Conservation (phyloP, 2,113 vertebrate genomes). For the Vulpes vulpes region DNA sequence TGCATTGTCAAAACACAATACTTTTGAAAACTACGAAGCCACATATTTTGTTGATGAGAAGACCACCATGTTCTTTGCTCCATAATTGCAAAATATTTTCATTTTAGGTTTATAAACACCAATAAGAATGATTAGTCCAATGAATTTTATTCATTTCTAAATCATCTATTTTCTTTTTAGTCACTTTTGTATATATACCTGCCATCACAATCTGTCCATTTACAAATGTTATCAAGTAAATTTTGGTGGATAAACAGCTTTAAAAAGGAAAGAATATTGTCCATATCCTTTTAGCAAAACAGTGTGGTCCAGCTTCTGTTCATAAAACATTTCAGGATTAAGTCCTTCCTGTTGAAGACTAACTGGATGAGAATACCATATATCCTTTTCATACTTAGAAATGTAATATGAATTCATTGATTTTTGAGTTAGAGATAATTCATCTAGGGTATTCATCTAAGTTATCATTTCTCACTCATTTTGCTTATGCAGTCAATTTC, state of each 20-base stretch:
- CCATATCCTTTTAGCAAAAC: constrained; percentile 52
- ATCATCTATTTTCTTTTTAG: constrained; percentile 17
- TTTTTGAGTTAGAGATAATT: constrained; percentile 50
- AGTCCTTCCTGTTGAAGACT: constrained; percentile 18
- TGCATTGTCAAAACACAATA: constrained; percentile 43
- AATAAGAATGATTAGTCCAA: constrained; percentile 9
- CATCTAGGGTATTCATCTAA: constrained; percentile 16
- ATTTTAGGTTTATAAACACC: constrained; percentile 41
- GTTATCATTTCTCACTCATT: constrained; percentile 13
- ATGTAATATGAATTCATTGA: background rate
- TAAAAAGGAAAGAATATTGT: background rate
- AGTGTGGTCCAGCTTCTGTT: background rate
- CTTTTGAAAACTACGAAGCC: constrained; percentile 11
- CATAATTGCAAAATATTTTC: constrained; percentile 46
- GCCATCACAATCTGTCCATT: constrained; percentile 32
- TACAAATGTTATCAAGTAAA: constrained; percentile 54
- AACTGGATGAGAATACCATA: background rate
- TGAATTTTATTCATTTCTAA: constrained; percentile 56
- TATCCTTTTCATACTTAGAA: constrained; percentile 38
- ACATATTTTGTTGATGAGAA: constrained; percentile 55
- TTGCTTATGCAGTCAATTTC: constrained; percentile 41
- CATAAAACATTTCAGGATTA: constrained; percentile 55
- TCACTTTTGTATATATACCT: background rate
- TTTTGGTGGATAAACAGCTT: background rate
- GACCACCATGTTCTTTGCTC: background rate